A percentile compares a stretch with the other conserved stretches of the same genome.
Evolutionary conservation across 1,140 invertebrate species (phyloP).

Genomic region (Hyles vespertilio): DNA sequence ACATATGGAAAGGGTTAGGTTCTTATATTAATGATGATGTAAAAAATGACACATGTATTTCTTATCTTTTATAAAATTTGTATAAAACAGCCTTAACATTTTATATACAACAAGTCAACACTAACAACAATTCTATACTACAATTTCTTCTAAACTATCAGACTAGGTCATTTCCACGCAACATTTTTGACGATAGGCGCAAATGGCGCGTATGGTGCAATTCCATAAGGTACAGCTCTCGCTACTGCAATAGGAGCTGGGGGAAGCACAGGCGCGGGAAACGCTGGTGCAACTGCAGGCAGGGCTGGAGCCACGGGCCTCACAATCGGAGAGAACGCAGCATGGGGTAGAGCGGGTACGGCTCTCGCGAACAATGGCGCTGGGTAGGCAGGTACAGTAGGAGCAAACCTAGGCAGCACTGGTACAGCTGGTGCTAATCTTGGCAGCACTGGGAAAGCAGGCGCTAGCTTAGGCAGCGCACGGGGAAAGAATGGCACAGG

Average conservation of each 20-base stretch:
- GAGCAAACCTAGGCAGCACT: constrained; percentile 25
- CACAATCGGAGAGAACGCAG: constrained; percentile 36
- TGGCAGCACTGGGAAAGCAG: constrained; percentile 18
- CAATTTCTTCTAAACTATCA: constrained; percentile 14
- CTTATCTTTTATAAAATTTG: constrained; percentile 28
- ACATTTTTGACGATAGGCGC: constrained; percentile 46
- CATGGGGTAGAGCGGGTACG: constrained; percentile 27
- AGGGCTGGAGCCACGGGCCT: constrained; percentile 27
- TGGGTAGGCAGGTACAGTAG: constrained; percentile 23
- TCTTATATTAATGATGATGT: too few species aligned
- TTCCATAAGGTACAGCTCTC: constrained; percentile 21
- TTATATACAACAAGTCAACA: constrained; percentile 22
- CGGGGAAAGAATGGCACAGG: constrained; percentile 13
- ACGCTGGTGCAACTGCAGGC: constrained; percentile 11
- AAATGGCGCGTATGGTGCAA: constrained; percentile 20
- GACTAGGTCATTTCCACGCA: constrained; percentile 59
- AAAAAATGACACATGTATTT: background rate
- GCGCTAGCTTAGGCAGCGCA: constrained; percentile 11
- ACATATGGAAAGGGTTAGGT: too few species aligned
- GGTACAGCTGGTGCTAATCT: constrained; percentile 15
- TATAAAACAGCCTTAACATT: constrained; percentile 27
- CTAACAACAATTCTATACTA: constrained; percentile 26
- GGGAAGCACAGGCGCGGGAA: constrained; percentile 29
- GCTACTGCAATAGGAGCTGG: constrained; percentile 24
- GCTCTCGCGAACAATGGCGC: constrained; percentile 18